phyloP scores from a whole-genome alignment of 2,888 invertebrate genomes.

The Cantharis flavilabris region DNA sequence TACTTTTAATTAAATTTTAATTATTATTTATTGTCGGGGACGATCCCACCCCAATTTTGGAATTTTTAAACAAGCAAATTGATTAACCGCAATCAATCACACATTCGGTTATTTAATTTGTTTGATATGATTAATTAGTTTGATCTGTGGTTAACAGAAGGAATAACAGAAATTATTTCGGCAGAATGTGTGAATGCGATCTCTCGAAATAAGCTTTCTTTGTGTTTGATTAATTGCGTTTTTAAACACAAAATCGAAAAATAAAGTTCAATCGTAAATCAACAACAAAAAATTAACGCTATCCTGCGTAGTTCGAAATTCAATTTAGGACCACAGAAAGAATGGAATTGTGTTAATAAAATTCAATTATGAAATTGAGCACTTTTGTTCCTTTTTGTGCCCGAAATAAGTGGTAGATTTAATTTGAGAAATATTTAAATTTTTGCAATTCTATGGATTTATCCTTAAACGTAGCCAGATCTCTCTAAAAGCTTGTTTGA shows the following conservation, averaged over 20 bases:
- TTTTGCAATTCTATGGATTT: background rate
- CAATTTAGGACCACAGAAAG: background rate
- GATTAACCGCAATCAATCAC: background rate
- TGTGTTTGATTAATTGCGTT: background rate
- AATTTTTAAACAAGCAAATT: background rate
- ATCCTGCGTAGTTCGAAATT: background rate
- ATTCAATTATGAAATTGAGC: background rate
- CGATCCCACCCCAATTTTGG: background rate
- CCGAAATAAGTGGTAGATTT: background rate
- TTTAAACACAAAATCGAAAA: background rate
- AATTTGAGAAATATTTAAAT: background rate
- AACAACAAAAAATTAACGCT: background rate
- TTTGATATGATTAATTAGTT: conserved; percentile 1
- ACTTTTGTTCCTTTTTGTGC: background rate
- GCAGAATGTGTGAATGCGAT: background rate
- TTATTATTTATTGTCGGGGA: background rate
- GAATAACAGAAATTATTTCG: background rate
- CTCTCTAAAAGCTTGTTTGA: conserved; percentile 1
- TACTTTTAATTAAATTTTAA: background rate
- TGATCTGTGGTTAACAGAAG: background rate
- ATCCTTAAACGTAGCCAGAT: background rate
- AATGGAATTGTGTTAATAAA: background rate
- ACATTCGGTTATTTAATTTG: background rate
- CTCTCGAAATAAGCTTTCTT: background rate
- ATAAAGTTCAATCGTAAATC: background rate